phyloP scores from a whole-genome alignment of 2,888 invertebrate genomes.

The Agapostemon virescens region DNA sequence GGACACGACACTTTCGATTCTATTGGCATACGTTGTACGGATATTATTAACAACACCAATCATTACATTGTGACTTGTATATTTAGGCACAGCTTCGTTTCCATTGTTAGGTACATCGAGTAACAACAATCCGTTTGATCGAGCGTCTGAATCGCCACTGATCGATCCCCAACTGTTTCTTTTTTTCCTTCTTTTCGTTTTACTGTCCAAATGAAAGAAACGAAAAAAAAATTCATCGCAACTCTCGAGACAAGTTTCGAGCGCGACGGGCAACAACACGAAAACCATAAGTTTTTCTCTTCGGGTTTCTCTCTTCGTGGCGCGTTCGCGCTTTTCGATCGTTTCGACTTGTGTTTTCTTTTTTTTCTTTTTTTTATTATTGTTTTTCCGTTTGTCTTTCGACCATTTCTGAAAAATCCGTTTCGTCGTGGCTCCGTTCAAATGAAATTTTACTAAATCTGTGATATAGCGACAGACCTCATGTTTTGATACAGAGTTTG shows the following conservation, averaged over 20 bases:
- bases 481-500: constrained; percentile 67
- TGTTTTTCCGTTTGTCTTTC: constrained; percentile 18
- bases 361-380: background rate
- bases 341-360: constrained; percentile 15
- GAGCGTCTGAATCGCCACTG: constrained; percentile 3
- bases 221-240: constrained; percentile 35
- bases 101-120: background rate
- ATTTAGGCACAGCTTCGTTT: constrained; percentile 9
- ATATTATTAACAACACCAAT: background rate
- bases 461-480: constrained; percentile 78
- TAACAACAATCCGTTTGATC: background rate
- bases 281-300: background rate
- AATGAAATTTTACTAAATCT: constrained; percentile 75
- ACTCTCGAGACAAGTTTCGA: constrained; percentile 48
- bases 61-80: background rate
- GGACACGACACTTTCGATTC: background rate
- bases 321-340: background rate
- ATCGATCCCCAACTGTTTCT: no score
- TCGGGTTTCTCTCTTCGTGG: background rate
- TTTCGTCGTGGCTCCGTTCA: constrained; percentile 66
- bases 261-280: constrained; percentile 20
- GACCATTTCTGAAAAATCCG: no score
- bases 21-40: background rate
- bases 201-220: no score
- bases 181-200: background rate